Conservation (phyloP, 2,797 vertebrate species). For the Coregonus sp. region DNA sequence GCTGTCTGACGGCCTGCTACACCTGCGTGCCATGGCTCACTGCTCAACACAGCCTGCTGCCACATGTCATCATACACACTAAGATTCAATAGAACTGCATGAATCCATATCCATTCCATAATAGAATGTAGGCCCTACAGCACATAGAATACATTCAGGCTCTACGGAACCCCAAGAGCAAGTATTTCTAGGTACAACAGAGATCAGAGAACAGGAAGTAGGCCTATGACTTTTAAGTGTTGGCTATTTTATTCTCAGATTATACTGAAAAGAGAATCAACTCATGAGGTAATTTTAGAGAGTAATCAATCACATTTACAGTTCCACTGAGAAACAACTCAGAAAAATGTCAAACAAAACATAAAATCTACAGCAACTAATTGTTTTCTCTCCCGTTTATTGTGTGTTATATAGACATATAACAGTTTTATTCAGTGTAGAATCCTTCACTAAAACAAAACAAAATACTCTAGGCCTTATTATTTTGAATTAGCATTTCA, state of each 20-base stretch:
- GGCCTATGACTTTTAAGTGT: not conserved
- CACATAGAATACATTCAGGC: not conserved
- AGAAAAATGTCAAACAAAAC: not conserved
- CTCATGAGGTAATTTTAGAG: not conserved
- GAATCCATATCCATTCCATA: not conserved
- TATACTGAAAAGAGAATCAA: not conserved
- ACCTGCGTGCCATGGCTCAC: conserved; percentile 41
- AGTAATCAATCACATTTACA: not conserved
- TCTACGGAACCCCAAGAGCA: not conserved
- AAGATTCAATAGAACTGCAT: not conserved
- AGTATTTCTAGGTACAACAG: not conserved
- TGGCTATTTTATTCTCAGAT: not conserved
- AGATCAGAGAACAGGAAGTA: not conserved
- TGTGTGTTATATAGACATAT: not conserved
- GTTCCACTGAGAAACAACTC: not conserved
- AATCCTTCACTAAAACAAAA: too few relatives aligned
- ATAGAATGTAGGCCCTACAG: not conserved
- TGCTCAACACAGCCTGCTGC: conserved; percentile 12
- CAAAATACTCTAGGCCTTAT: too few relatives aligned
- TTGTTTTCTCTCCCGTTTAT: not conserved
- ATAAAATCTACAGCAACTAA: not conserved
- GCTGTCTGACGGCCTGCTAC: conserved; percentile 16
- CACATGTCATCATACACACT: not conserved
- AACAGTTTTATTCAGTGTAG: too few relatives aligned
- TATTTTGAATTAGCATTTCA: not conserved